phyloP scores from a whole-genome alignment of 2,113 vertebrate genomes.

The Vulpes lagopus region DNA sequence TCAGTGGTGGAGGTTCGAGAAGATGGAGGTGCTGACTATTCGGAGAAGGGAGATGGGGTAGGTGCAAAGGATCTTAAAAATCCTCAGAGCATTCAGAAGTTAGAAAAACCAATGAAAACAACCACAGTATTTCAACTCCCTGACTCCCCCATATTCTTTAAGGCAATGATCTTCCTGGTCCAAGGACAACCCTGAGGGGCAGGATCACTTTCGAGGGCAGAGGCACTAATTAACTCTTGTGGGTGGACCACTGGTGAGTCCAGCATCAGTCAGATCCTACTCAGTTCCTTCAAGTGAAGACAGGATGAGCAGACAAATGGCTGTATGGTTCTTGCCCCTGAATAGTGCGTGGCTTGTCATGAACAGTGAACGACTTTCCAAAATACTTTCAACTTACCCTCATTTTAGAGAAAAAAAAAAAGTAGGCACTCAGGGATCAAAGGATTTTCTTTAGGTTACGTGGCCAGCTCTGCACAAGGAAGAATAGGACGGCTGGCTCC shows the following conservation, averaged over 20 bases:
- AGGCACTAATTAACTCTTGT: background rate
- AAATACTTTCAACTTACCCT: conserved; percentile 2
- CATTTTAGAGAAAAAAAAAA: background rate
- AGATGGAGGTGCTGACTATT: background rate
- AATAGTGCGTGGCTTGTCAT: background rate
- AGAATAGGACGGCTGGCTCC: background rate
- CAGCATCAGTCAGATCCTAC: background rate
- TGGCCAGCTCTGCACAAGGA: background rate
- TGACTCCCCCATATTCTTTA: background rate
- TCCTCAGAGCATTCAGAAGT: background rate
- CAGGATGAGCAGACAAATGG: background rate
- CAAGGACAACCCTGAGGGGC: background rate
- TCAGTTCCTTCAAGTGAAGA: background rate
- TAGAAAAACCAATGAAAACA: background rate
- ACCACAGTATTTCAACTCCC: background rate
- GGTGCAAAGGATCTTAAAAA: background rate
- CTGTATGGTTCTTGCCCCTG: background rate
- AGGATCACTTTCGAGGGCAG: conserved; percentile 6
- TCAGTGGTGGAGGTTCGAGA: background rate
- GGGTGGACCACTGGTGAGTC: background rate
- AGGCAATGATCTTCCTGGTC: background rate
- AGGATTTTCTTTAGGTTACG: background rate
- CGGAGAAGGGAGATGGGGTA: background rate
- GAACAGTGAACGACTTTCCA: background rate
- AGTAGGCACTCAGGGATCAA: background rate